A percentile compares a stretch with the other conserved stretches of the same genome.
phyloP scores from a whole-genome alignment of 2,888 invertebrate species.

The Campaea margaritaria region DNA sequence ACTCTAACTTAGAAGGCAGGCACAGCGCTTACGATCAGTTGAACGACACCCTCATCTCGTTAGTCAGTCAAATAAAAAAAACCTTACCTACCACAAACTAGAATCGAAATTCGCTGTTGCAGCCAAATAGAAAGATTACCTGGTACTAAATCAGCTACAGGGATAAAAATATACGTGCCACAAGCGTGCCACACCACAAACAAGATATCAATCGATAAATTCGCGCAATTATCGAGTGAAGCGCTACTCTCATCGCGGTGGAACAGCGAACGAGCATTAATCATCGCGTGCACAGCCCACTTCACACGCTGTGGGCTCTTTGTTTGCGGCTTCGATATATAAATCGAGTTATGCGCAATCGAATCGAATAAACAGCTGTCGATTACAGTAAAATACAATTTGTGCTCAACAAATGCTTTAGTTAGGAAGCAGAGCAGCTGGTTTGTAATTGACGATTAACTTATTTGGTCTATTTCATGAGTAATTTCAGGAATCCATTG shows the following conservation, averaged over 20 bases:
- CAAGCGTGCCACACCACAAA: too few relatives aligned
- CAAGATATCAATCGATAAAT: neutral
- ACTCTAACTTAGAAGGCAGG: too few relatives aligned
- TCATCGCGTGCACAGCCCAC: constrained; percentile 41
- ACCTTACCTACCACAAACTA: too few relatives aligned
- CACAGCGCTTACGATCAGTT: too few relatives aligned
- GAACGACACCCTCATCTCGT: too few relatives aligned
- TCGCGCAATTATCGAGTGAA: constrained; percentile 19
- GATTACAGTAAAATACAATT: neutral
- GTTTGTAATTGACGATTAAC: too few relatives aligned
- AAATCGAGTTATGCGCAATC: constrained; percentile 20
- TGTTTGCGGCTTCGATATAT: constrained; percentile 31
- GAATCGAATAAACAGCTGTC: constrained; percentile 11
- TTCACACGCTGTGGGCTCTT: constrained; percentile 34
- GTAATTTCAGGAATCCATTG: neutral
- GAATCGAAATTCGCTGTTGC: too few relatives aligned
- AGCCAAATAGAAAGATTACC: too few relatives aligned
- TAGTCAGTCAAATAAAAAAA: too few relatives aligned
- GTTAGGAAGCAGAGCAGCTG: neutral
- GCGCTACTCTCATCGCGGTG: constrained; percentile 24
- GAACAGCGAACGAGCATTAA: constrained; percentile 38
- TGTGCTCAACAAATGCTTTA: too few relatives aligned
- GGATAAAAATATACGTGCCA: too few relatives aligned
- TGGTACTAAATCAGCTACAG: too few relatives aligned
- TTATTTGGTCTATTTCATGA: neutral